A percentile compares a stretch with the other conserved stretches of the same genome.
Evolutionary conservation across 2,797 vertebrate species (phyloP).

Genomic region (Macropus fuliginosus): DNA sequence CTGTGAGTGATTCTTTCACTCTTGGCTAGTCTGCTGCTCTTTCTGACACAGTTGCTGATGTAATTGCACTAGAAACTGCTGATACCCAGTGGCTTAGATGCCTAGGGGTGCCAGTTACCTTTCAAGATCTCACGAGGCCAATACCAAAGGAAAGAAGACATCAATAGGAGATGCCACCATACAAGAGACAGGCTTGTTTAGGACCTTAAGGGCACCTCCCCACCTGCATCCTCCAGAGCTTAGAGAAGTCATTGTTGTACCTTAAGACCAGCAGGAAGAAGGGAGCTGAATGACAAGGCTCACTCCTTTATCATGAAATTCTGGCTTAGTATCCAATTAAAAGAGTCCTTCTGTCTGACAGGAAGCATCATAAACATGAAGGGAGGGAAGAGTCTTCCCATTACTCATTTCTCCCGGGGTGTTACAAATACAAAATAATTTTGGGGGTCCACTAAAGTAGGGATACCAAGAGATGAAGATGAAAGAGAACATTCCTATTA

Average conservation of each 20-base stretch:
- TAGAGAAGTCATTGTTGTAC: neutral
- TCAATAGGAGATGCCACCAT: neutral
- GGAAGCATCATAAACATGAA: neutral
- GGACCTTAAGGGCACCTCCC: neutral
- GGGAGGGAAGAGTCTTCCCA: neutral
- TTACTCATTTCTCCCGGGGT: neutral
- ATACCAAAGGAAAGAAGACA: neutral
- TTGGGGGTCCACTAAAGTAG: neutral
- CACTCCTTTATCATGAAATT: neutral
- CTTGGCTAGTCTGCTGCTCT: neutral
- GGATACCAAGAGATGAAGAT: neutral
- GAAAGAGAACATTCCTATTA: neutral
- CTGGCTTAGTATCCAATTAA: neutral
- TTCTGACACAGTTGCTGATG: neutral
- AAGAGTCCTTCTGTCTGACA: neutral
- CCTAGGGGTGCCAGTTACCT: neutral
- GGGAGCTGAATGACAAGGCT: neutral
- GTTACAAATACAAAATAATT: neutral
- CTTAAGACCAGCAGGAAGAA: neutral
- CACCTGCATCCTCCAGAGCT: neutral
- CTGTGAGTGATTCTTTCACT: neutral
- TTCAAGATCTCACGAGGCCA: neutral
- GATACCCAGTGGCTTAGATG: neutral
- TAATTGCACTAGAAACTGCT: neutral
- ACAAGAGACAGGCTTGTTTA: neutral